Evolutionary conservation across 2,888 invertebrate genomes (phyloP).

Genomic region (Didymodactylos carnosus): DNA sequence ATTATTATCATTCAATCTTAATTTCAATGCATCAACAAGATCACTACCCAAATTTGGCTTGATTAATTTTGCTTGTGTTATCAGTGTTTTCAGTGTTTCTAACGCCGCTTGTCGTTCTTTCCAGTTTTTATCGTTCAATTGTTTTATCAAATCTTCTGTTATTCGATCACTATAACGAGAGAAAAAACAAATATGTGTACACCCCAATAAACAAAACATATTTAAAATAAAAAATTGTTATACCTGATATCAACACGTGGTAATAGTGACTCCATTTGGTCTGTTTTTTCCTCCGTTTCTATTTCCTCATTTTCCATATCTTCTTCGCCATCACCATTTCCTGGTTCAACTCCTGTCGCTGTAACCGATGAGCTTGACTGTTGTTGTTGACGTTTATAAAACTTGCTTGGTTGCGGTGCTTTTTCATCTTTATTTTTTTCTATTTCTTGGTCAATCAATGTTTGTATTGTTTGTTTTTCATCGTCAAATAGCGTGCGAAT

Average conservation of each 20-base stretch:
- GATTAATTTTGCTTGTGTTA: slow-evolving; percentile 57
- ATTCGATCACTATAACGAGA: slow-evolving; percentile 45
- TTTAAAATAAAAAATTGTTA: neutral
- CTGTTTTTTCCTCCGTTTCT: slow-evolving; percentile 22
- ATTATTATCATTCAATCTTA: slow-evolving; percentile 66
- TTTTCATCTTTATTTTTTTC: slow-evolving; percentile 53
- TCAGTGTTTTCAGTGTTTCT: slow-evolving; percentile 49
- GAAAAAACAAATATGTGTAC: no score
- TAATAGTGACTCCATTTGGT: slow-evolving; percentile 47
- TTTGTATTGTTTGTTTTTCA: slow-evolving; percentile 62
- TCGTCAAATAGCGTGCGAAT: slow-evolving; percentile 59
- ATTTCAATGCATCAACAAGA: slow-evolving; percentile 55
- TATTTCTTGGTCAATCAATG: slow-evolving; percentile 63
- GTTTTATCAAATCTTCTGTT: slow-evolving; percentile 46
- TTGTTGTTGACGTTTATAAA: no score
- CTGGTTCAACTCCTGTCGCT: slow-evolving; percentile 19
- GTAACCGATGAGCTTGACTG: no score
- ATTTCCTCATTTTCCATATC: slow-evolving; percentile 29
- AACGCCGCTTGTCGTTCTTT: slow-evolving; percentile 59
- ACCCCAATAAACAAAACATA: no score
- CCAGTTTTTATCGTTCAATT: slow-evolving; percentile 68
- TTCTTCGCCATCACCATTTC: slow-evolving; percentile 34
- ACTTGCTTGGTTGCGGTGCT: slow-evolving; percentile 54
- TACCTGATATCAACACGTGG: slow-evolving; percentile 55
- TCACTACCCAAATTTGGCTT: slow-evolving; percentile 65